phyloP scores from a whole-genome alignment of 2,113 vertebrate species.

The Phasianus colchicus region DNA sequence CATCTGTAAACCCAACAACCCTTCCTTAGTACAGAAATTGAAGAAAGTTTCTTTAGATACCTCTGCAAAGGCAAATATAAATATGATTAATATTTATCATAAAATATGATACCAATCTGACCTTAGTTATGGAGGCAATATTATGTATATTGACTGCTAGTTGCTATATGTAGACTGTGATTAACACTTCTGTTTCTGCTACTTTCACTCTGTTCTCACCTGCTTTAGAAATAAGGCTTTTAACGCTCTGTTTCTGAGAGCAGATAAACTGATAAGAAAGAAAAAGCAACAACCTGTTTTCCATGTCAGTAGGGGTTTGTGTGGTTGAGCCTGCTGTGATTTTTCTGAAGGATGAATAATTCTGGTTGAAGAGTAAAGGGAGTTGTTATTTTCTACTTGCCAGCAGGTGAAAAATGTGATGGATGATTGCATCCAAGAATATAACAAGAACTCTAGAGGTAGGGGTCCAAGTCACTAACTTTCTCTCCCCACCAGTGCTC shows the following conservation, averaged over 20 bases:
- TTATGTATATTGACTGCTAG: background rate
- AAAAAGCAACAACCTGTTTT: background rate
- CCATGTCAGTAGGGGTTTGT: background rate
- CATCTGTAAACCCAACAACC: slow-evolving; percentile 61
- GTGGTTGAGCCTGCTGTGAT: background rate
- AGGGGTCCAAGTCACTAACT: background rate
- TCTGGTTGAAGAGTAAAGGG: slow-evolving; percentile 20
- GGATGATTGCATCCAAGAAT: background rate
- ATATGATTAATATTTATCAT: background rate
- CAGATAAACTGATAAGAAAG: background rate
- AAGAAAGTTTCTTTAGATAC: background rate
- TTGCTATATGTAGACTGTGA: background rate
- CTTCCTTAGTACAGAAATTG: background rate
- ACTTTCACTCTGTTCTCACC: background rate
- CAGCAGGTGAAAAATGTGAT: slow-evolving; percentile 34
- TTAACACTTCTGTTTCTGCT: background rate
- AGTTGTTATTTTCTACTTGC: slow-evolving; percentile 37
- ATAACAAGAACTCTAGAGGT: slow-evolving; percentile 44
- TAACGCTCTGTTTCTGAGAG: background rate
- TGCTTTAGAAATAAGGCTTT: background rate
- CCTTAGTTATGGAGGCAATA: background rate
- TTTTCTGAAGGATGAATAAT: slow-evolving; percentile 33
- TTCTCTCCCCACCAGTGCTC: background rate
- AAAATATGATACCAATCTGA: background rate
- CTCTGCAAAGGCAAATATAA: slow-evolving; percentile 18